Base-by-base conservation (phyloP, 2,888 invertebrate genomes). In the Onthophagus sagittarius region DNA sequence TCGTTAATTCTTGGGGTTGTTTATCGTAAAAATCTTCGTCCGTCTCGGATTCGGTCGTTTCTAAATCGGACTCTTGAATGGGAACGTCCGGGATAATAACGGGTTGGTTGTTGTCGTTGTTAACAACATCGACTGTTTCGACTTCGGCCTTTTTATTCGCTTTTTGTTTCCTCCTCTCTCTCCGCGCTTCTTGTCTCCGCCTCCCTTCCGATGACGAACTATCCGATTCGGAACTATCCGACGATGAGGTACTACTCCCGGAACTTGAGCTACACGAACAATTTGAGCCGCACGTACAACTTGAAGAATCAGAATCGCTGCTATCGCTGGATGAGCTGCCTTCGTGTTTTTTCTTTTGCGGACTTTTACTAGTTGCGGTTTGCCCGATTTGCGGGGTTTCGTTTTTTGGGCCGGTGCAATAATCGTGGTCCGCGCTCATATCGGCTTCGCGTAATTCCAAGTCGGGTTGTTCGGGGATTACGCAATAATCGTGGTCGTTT, bases 21-120 rank as follows among this genome's bases (percentile, higher is more conserved):
- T 93, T 90, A 82, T 95, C 95, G 82, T 95, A 95, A 84, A 95
- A 95, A 79, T 95, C 95, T 86, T 95, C 95, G 83, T 95, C 95
- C 0, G 94, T 94, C 77, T 94, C 94, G 70, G 94, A 92, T 84
- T 95, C 93, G 13, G 93, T 91, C 0, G 95, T 95, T 79, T 95
- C 94, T 71, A 95, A 87, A 85, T 96, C 95, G 0, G 94, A 93
- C 85, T 96, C 96, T 53, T 90, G 88, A 75, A 94, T 90, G 0
- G 90, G 86, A 0, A 89, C 88, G 78, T 92, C 92, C 0, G 75
- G 63, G 15, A 70, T 63, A 13, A 69, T 23, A 67, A 31, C 62
- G 6, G 75, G 71, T 62, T 73, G 75, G 78, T 88, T 88, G 78
- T 88, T 88, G 69, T 88, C 87, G 80, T 86, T 85, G 3, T 87